phyloP scores from a whole-genome alignment of 2,888 invertebrate species.

The Entomobrya multifasciata region DNA sequence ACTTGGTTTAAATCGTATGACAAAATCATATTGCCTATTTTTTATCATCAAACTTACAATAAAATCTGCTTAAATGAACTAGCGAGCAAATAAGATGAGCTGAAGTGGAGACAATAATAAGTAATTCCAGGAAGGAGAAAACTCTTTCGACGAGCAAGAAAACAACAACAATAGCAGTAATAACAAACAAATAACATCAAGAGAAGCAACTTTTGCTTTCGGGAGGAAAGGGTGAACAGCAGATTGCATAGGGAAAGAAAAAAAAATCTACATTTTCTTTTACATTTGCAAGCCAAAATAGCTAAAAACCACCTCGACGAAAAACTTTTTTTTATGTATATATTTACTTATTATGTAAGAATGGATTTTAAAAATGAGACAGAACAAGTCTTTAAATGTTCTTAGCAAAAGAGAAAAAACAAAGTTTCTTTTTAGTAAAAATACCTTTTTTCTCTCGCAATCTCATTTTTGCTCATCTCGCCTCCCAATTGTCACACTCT shows the following conservation, averaged over 20 bases:
- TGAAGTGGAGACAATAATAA: conserved; percentile 58
- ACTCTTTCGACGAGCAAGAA: conserved; percentile 35
- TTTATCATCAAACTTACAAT: conserved; percentile 68
- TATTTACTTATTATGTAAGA: conserved; percentile 15
- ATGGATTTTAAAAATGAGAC: conserved; percentile 58
- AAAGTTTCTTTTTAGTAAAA: conserved; percentile 48
- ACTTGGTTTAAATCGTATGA: conserved; percentile 10
- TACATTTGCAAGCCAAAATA: background rate
- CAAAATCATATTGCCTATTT: conserved; percentile 65
- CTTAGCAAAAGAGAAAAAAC: conserved; percentile 45
- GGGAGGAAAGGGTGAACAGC: conserved; percentile 16
- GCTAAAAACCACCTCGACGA: background rate
- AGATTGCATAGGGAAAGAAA: background rate
- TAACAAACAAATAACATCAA: conserved; percentile 35
- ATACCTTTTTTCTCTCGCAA: conserved; percentile 42
- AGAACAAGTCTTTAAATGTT: conserved; percentile 68
- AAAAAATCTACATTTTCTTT: background rate
- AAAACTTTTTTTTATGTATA: background rate
- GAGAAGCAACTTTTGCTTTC: background rate
- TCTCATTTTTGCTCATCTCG: conserved; percentile 60
- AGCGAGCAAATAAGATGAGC: conserved; percentile 63
- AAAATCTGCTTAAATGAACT: conserved; percentile 62
- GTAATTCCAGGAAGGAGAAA: conserved; percentile 46
- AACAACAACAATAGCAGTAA: conserved; percentile 24
- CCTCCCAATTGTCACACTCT: conserved; percentile 72